A percentile compares a stretch with the other conserved stretches of the same genome.
phyloP scores from a whole-genome alignment of 92 coral and sea anemone species.

The Zoanthus sociatus region DNA sequence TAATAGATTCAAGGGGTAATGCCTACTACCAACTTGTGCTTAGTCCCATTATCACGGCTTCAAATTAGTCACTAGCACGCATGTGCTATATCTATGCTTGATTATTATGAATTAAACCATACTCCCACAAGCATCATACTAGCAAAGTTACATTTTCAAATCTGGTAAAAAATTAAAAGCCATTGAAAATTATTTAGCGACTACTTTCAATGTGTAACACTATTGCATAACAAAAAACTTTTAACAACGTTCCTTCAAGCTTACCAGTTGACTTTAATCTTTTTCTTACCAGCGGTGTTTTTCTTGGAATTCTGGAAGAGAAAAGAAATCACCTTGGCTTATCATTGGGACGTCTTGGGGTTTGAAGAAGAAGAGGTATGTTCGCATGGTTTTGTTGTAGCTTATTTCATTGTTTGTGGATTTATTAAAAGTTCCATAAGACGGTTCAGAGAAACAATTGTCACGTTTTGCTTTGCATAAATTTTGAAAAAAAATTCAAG shows the following conservation, averaged over 20 bases:
- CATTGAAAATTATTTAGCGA: neutral
- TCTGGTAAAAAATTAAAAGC: no score
- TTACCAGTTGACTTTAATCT: neutral
- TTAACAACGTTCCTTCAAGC: neutral
- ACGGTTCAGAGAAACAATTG: no score
- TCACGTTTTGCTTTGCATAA: no score
- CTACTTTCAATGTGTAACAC: neutral
- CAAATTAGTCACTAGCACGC: no score
- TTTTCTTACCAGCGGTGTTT: slow-evolving; percentile 73
- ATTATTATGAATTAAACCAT: no score
- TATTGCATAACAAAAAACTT: neutral
- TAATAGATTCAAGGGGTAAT: no score
- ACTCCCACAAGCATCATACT: no score
- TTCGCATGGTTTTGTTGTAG: neutral
- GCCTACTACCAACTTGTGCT: no score
- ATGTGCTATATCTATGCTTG: no score
- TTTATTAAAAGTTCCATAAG: neutral
- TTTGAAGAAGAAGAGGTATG: slow-evolving; percentile 96
- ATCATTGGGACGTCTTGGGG: slow-evolving; percentile 99
- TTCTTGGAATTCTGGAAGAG: slow-evolving; percentile 98
- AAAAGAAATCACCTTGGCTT: slow-evolving; percentile 92
- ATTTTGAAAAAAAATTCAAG: no score
- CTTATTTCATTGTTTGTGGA: neutral
- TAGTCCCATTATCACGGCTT: no score
- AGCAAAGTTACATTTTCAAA: no score